These are phyloP conservation scores for Aphelocoma californica DNA, from an alignment of 2,797 vertebrate genomes.

Conservation along the genomic window DNA sequence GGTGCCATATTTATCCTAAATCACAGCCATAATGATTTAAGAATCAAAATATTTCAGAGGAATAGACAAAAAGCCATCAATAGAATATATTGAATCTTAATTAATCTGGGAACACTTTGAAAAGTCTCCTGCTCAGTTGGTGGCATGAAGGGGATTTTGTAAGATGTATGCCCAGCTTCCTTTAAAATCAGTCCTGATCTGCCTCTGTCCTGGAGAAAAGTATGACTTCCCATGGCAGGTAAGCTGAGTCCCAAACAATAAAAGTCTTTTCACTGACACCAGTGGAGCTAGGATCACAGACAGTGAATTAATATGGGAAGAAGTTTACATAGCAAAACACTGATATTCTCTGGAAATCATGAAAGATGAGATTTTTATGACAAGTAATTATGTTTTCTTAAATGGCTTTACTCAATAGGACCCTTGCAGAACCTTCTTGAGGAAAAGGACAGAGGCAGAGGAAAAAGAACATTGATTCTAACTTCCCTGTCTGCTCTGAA, in stretches of 20 bases:
- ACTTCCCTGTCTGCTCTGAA: background rate
- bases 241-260: background rate
- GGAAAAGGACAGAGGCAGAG: background rate
- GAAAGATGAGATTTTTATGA: background rate
- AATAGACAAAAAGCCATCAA: background rate
- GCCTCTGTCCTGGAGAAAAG: background rate
- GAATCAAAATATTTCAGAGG: constrained; percentile 12
- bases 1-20: background rate
- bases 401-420: fast-evolving
- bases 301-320: background rate
- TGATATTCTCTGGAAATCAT: background rate
- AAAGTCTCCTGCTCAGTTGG: background rate
- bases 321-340: background rate
- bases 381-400: background rate
- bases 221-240: background rate
- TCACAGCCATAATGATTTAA: background rate
- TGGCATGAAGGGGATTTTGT: background rate
- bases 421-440: background rate
- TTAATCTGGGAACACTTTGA: background rate
- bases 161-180: background rate
- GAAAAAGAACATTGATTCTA: background rate
- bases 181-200: background rate
- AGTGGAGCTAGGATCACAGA: background rate
- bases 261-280: background rate
- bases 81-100: background rate